Evolutionary conservation across 2,888 invertebrate species (phyloP), one percentile per base, ranked within the genome.

Genomic region (Orchestes rusci): DNA sequence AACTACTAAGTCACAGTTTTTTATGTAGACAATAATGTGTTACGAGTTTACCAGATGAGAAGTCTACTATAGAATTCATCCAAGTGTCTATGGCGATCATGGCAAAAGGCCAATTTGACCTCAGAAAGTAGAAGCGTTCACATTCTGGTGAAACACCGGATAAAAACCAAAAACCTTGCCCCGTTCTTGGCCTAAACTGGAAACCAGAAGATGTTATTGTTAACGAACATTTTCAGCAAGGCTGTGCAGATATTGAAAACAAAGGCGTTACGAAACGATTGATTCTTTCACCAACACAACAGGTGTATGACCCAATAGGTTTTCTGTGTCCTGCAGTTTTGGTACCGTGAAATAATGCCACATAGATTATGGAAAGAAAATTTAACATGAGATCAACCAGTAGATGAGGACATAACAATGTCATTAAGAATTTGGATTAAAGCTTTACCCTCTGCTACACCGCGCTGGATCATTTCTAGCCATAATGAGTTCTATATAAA

Each of bases 221-320:
- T 7, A 46, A 47, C 20, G 19, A 16, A n/a, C 16, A 29, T 5
- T 48, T 17, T 44, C 15, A 43, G 13, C 23, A 23, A 17, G 27
- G 10, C 20, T 15, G 10, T 20, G 17, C 13, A 13, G 28, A 38
- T 16, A 4, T 38, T 10, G 19, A 30, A 3, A 23, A 45, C 16
- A 31, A n/a, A 12, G 28, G 16, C 5, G 18, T 42, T 31, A 46
- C 37, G 10, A 46, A 46, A 37, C 34, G 46, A 27, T 13, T 37
- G 1, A 46, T 40, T 10, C 27, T 39, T 2, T 37, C 37, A 23
- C 10, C 30, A 7, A 44, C 48, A 3, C 46, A 53, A 16, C 27
- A 33, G n/a, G 29, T 52, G 13, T 51, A 51, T 16, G 50, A 47
- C 29, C 51, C 49, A 2, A 45, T 52, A 18, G 51, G 48, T 16